These are phyloP conservation scores for Barypeithes pellucidus DNA, from an alignment of 2,888 invertebrate species.

Conservation along the genomic window DNA sequence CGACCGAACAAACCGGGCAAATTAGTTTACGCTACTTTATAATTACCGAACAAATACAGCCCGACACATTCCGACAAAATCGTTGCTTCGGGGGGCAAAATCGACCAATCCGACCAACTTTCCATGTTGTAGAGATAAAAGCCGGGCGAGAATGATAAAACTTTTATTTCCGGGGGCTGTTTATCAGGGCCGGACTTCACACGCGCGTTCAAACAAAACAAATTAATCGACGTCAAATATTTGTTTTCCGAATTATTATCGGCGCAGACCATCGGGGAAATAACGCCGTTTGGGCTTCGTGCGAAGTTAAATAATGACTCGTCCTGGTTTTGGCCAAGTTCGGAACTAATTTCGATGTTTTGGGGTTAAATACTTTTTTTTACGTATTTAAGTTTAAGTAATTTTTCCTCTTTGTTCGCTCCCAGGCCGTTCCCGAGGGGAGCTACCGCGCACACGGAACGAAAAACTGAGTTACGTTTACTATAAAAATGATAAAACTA, in stretches of 20 bases:
- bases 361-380: constrained; percentile 1
- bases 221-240: constrained; percentile 48
- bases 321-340: constrained; percentile 33
- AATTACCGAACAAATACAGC: constrained; percentile 44
- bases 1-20: constrained; percentile 2
- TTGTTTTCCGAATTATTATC: constrained; percentile 48
- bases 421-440: no score
- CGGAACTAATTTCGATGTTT: constrained; percentile 16
- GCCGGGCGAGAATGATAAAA: constrained; percentile 48
- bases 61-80: constrained; percentile 34
- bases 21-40: constrained; percentile 36
- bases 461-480: no score
- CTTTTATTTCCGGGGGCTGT: constrained; percentile 44
- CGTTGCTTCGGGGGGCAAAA: constrained; percentile 34
- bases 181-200: constrained; percentile 50
- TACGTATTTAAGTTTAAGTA: neutral
- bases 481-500: no score
- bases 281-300: constrained; percentile 13
- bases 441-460: no score
- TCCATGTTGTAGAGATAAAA: constrained; percentile 49
- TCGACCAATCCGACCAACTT: constrained; percentile 43
- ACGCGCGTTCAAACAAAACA: constrained; percentile 36
- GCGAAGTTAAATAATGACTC: constrained; percentile 24
- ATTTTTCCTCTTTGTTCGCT: no score
- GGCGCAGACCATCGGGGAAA: constrained; percentile 34